Base-by-base conservation (phyloP, 2,113 vertebrate genomes). In the Trematomus loennbergii region DNA sequence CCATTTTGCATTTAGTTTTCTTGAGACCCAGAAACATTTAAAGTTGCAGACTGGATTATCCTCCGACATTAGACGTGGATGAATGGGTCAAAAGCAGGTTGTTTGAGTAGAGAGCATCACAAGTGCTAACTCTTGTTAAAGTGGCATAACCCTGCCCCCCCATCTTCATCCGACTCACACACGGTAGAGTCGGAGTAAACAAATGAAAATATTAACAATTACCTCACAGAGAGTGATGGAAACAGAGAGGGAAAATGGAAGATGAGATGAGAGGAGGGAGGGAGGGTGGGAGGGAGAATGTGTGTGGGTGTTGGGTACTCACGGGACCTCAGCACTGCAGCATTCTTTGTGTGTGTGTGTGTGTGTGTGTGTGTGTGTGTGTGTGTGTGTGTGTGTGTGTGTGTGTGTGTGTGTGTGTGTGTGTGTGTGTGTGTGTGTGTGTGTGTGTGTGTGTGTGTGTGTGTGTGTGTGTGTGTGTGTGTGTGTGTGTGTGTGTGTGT, bases 291-390 rank as follows among this genome's bases (percentile, higher is more conserved):
- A 86, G 88, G 72, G 90, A 68, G 86, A 67, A 46, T 49, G 79
- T 90, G 85, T 89, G 92, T 92, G 91, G 84, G 93, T 93, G 91
- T 91, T 90, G 65, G 75, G 60, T 77, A 79, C 94, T 91, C 90
- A 6, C 77, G 93, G 91, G 94, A 94, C 90, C 78, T 88, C 75
- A 58, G 90, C 91, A 92, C 92, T 95, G 94, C 93, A 94, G 91
- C 89, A 92, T 92, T 94, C 90, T 90, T 85, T 70, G 62, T 22
- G 20, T 89, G 86, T 83, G 82, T 66, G 86, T 61, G 65, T 70
- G 58, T 77, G 59, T 89, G 85, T 88, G 79, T 83, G 85, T 84
- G 86, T 70, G 72, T 75, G 60, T 82, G 59, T 89, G 84, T 84
- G 86, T 83, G 82, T 61, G 66, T 68, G 74, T 17, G 25, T 20